Evolutionary conservation across 2,113 vertebrate species (phyloP), one percentile per base, ranked within the genome.

Genomic region (Lichenostomus cassidix): DNA sequence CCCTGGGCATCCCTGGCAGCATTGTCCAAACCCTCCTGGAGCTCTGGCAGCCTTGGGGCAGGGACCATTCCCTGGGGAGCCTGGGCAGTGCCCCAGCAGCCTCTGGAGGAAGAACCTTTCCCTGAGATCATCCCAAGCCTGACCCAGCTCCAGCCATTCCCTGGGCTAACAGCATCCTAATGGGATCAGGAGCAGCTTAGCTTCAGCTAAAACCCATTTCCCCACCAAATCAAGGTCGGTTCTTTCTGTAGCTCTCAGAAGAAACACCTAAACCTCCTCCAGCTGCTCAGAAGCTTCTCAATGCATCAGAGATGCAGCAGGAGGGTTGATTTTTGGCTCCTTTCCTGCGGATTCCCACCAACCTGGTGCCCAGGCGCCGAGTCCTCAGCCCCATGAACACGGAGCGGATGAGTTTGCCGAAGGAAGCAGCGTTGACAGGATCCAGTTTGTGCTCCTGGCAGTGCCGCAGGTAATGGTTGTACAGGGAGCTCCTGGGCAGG

Each of bases 381-480:
- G 99, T 99, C 78, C 99, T 97, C 84, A 99, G 98, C 59, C 99
- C 99, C 99, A 99, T 99, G 97, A 99, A 99, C 64, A 99, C 99
- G 0, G 99, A 99, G 47, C 99, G 99, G 97, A 99, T 99, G 62
- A 99, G 98, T 50, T 99, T 99, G 39, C 99, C 99, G 1, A 99
- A 99, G 91, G 99, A 99, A 7, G 99, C 99, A 0, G 99, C 99
- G 4, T 99, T 99, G 92, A 99, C 99, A 0, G 99, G 99, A 89
- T 99, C 99, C 96, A 99, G 98, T 79, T 99, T 99, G 98, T 99
- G 99, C 78, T 99, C 99, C 97, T 99, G 99, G 97, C 99, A 99
- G 98, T 99, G 99, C 44, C 99, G 94, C 56, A 99, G 97, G 98
- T 99, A 99, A 92, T 99, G 99, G 98, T 98, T 99, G 95, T 99